These are phyloP conservation scores for Eubucco bourcierii DNA, from an alignment of 2,113 vertebrate genomes.

Conservation along the genomic window DNA sequence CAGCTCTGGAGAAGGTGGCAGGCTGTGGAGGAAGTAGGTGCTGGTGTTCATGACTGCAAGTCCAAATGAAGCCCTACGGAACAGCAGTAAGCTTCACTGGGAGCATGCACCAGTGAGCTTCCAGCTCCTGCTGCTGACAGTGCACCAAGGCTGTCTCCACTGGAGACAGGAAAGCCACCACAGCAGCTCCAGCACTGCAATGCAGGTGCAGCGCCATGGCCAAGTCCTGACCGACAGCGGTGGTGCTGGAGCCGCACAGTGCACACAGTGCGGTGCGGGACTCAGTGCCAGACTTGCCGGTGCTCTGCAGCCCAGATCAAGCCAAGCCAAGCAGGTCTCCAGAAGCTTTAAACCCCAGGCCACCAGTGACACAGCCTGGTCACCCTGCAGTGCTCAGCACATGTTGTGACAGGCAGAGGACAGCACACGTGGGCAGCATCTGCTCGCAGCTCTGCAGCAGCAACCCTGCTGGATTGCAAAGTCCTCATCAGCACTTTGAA, in stretches of 20 bases:
- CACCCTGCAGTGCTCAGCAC: not conserved
- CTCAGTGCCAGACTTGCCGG: not conserved
- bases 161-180: not conserved
- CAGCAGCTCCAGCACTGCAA: not conserved
- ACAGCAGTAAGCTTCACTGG: not conserved
- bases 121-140: not conserved
- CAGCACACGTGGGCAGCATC: not conserved
- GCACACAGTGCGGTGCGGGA: not conserved
- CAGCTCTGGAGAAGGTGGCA: not conserved
- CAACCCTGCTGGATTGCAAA: not conserved
- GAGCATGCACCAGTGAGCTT: not conserved
- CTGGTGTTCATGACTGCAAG: not conserved
- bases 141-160: not conserved
- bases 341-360: conserved; percentile 10
- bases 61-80: not conserved
- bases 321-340: conserved; percentile 11
- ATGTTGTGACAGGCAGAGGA: not conserved
- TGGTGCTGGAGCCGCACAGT: not conserved
- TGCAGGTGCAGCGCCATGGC: not conserved
- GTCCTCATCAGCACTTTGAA: not conserved
- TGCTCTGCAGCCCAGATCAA: not conserved
- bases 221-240: not conserved
- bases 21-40: not conserved
- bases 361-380: not conserved
- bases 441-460: not conserved